These are phyloP conservation scores for Petrocephalus zakoni DNA, from an alignment of 2,113 vertebrate genomes.

Conservation along the genomic window DNA sequence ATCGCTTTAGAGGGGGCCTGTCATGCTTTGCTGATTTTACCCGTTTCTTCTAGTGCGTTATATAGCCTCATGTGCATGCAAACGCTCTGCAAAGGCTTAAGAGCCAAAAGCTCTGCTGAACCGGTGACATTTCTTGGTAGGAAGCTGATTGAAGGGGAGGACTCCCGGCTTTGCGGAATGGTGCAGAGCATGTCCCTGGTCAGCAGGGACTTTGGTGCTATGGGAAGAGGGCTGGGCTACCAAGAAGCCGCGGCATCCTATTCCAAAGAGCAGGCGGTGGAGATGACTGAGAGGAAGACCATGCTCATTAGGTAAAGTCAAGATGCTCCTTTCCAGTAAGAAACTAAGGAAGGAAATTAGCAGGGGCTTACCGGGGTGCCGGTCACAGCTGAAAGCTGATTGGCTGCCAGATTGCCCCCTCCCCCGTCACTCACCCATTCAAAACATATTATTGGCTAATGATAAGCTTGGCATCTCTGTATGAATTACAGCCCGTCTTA, in stretches of 20 bases:
- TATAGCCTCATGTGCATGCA: neutral
- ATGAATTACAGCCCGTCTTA: neutral
- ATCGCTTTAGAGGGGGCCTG: neutral
- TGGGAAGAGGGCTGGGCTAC: neutral
- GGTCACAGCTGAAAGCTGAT: neutral
- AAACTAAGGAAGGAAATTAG: neutral
- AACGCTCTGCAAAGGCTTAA: neutral
- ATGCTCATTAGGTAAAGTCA: constrained; percentile 58
- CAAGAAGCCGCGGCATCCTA: constrained; percentile 37
- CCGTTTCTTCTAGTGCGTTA: neutral
- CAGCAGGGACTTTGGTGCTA: neutral
- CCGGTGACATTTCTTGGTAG: constrained; percentile 34
- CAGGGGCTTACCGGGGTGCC: no score
- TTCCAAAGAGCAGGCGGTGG: constrained; percentile 55
- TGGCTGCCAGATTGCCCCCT: neutral
- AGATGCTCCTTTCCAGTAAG: neutral
- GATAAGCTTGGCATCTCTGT: neutral
- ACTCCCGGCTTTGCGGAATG: constrained; percentile 55
- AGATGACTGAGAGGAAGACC: constrained; percentile 54
- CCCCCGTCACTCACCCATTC: neutral
- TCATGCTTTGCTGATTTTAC: neutral
- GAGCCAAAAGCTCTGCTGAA: neutral
- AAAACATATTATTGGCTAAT: neutral
- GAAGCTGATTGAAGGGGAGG: constrained; percentile 67
- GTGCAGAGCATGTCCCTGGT: constrained; percentile 51